These are phyloP conservation scores for Lysandra bellargus DNA, from an alignment of 2,888 invertebrate genomes.

Conservation along the genomic window DNA sequence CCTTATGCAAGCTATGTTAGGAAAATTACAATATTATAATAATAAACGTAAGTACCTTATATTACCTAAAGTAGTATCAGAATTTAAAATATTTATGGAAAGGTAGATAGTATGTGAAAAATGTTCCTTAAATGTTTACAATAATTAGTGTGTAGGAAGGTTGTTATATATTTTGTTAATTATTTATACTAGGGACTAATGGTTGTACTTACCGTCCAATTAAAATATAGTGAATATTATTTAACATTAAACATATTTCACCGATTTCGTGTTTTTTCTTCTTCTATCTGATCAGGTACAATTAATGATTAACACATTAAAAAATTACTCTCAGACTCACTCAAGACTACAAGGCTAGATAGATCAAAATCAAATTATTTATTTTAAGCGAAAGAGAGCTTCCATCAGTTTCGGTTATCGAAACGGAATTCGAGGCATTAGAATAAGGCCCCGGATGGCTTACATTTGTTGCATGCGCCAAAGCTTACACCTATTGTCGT, in stretches of 20 bases:
- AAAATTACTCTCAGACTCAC: no score
- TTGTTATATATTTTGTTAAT: constrained; percentile 28
- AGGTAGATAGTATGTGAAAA: constrained; percentile 19
- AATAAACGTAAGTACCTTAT: background rate
- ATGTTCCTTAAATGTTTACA: constrained; percentile 17
- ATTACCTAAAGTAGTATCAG: background rate
- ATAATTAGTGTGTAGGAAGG: constrained; percentile 14
- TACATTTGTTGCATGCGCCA: background rate
- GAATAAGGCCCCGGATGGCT: background rate
- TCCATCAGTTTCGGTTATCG: no score
- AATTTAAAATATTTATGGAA: background rate
- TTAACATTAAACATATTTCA: constrained; percentile 27
- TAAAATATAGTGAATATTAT: constrained; percentile 21
- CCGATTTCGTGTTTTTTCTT: background rate
- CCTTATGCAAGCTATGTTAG: background rate
- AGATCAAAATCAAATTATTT: no score
- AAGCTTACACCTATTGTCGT: constrained; percentile 1
- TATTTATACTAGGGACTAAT: constrained; percentile 26
- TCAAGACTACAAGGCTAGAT: no score
- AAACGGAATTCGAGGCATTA: no score
- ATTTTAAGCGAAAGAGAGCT: no score
- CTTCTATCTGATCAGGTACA: background rate
- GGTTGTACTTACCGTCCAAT: constrained; percentile 27
- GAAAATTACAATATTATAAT: background rate
- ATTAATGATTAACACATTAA: no score